Conservation (phyloP, 2,797 vertebrate genomes). For the Dryobates pubescens region DNA sequence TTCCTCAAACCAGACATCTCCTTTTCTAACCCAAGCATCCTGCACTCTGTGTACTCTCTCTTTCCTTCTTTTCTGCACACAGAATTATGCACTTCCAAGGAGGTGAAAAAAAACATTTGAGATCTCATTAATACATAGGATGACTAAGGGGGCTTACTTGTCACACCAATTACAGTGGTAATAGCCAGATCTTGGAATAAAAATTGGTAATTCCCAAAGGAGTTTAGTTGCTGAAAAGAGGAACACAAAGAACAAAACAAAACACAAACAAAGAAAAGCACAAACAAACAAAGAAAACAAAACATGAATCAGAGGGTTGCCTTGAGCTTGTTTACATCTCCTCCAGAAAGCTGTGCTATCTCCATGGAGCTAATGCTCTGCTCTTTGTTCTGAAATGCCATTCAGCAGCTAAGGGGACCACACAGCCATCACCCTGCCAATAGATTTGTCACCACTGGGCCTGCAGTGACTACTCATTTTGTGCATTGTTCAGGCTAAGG, state of each 20-base stretch:
- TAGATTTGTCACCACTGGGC: background rate
- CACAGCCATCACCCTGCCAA: background rate
- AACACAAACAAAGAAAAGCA: background rate
- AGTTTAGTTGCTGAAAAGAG: constrained; percentile 78
- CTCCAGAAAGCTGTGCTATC: background rate
- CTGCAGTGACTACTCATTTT: background rate
- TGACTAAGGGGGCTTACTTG: constrained; percentile 78
- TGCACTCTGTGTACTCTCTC: background rate
- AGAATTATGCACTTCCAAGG: background rate
- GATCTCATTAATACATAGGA: background rate
- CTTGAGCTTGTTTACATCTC: fast-evolving
- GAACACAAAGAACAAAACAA: constrained; percentile 24
- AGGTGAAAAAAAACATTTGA: background rate
- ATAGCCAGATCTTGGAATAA: constrained; percentile 84
- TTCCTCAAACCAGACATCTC: background rate
- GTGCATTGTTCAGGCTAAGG: background rate
- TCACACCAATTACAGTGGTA: constrained; percentile 81
- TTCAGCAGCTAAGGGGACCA: background rate
- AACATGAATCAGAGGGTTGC: constrained; percentile 13
- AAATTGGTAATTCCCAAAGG: constrained; percentile 83
- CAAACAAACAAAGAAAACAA: background rate
- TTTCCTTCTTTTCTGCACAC: background rate
- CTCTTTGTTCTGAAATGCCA: background rate
- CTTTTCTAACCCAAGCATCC: background rate
- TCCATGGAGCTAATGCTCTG: background rate